A percentile compares a stretch with the other conserved stretches of the same genome.
These are phyloP conservation scores for Silurus asotus DNA, from an alignment of 2,113 vertebrate species.

Conservation along the genomic window DNA sequence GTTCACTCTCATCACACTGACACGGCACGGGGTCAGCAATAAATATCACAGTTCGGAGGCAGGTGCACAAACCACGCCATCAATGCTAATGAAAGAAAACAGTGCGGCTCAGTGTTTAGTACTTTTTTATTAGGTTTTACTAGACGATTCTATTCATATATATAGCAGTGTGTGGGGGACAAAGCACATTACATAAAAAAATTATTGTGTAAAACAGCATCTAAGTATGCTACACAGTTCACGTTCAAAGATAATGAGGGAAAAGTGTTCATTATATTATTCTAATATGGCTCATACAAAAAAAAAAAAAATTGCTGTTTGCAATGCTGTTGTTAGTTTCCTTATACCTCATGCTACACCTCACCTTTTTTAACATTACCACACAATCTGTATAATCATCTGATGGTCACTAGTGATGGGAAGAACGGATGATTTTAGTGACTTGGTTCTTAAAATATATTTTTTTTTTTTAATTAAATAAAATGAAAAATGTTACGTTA, in stretches of 20 bases:
- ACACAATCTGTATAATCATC: no score
- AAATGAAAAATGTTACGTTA: no score
- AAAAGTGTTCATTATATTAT: background rate
- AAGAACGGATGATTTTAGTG: no score
- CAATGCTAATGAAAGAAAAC: slow-evolving; percentile 10
- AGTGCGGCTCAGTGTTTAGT: background rate
- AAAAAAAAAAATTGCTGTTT: no score
- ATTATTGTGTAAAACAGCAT: background rate
- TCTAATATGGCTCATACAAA: background rate
- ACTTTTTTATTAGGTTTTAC: background rate
- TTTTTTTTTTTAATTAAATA: no score
- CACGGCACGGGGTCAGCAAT: slow-evolving; percentile 45
- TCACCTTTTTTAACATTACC: no score
- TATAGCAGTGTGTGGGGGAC: background rate
- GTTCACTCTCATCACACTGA: slow-evolving; percentile 47
- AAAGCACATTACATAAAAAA: background rate
- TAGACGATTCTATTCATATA: background rate
- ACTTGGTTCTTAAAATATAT: no score
- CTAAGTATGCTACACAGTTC: background rate
- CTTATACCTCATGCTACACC: no score
- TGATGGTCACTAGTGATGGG: no score
- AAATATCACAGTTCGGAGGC: slow-evolving; percentile 40
- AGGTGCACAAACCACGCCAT: slow-evolving; percentile 28
- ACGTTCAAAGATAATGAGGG: background rate
- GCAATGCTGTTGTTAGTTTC: no score